Evolutionary conservation across 2,797 vertebrate genomes (phyloP).

Genomic region (Acipenser transmontanus): DNA sequence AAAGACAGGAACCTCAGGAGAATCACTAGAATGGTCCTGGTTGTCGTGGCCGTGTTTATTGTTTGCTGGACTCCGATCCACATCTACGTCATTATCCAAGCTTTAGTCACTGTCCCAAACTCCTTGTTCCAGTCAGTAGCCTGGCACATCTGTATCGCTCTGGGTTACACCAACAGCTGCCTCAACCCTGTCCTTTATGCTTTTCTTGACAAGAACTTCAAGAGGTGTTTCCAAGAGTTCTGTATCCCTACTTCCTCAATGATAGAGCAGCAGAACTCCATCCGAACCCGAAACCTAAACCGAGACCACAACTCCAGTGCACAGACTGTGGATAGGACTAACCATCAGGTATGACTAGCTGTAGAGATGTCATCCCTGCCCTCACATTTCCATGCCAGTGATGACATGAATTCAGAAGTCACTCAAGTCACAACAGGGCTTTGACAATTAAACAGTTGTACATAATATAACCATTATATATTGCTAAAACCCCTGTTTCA

Average conservation of each 20-base stretch:
- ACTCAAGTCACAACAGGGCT: slow-evolving; percentile 66
- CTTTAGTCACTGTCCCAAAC: slow-evolving; percentile 83
- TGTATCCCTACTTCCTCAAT: slow-evolving; percentile 82
- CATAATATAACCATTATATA: too few relatives aligned
- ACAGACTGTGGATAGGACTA: slow-evolving; percentile 83
- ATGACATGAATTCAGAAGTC: slow-evolving; percentile 75
- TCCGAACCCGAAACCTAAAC: slow-evolving; percentile 70
- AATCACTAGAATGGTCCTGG: slow-evolving; percentile 96
- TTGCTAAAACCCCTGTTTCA: too few relatives aligned
- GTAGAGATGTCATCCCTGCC: slow-evolving; percentile 80
- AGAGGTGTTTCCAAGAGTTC: slow-evolving; percentile 96
- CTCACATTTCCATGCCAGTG: slow-evolving; percentile 50
- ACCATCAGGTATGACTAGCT: slow-evolving; percentile 95
- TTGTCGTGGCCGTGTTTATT: slow-evolving; percentile 95
- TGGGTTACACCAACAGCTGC: slow-evolving; percentile 94
- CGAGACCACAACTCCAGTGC: slow-evolving; percentile 79
- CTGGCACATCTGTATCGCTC: slow-evolving; percentile 97
- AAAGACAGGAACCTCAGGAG: slow-evolving; percentile 92
- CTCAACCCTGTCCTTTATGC: slow-evolving; percentile 96
- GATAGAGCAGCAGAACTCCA: slow-evolving; percentile 85
- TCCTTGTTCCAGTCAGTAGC: slow-evolving; percentile 89
- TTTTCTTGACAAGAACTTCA: slow-evolving; percentile 99
- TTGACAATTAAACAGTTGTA: slow-evolving; percentile 30
- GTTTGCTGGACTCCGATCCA: slow-evolving; percentile 98
- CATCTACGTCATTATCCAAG: slow-evolving; percentile 92